A percentile compares a stretch with the other conserved stretches of the same genome.
These are phyloP conservation scores for Hyles euphorbiae DNA, from an alignment of 1,140 invertebrate species.

Conservation along the genomic window DNA sequence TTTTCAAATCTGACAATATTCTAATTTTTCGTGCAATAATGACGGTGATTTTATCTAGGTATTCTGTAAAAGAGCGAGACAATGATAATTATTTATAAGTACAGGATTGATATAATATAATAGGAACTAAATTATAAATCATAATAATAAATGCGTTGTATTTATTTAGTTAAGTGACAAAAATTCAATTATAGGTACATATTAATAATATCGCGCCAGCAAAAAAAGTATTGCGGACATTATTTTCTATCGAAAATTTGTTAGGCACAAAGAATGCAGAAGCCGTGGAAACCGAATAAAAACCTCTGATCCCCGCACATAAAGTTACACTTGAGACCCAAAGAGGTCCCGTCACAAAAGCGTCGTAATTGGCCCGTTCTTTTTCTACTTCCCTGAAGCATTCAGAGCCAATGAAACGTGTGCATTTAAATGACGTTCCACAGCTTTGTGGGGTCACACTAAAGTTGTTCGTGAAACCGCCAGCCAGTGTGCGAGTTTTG, in stretches of 20 bases:
- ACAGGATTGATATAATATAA: too few relatives aligned
- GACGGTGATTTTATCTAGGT: too few relatives aligned
- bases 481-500: slow-evolving; percentile 55
- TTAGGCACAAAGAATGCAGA: slow-evolving; percentile 1
- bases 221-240: too few relatives aligned
- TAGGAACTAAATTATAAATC: too few relatives aligned
- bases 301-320: slow-evolving; percentile 46
- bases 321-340: slow-evolving; percentile 68
- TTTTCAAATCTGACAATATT: too few relatives aligned
- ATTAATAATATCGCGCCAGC: too few relatives aligned
- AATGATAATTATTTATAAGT: too few relatives aligned
- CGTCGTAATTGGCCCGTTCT: slow-evolving; percentile 73
- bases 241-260: not conserved
- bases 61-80: too few relatives aligned
- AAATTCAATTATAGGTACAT: too few relatives aligned
- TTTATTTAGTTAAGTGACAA: too few relatives aligned
- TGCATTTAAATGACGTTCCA: slow-evolving; percentile 75
- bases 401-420: slow-evolving; percentile 74
- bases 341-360: slow-evolving; percentile 71
- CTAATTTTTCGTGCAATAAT: too few relatives aligned
- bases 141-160: too few relatives aligned
- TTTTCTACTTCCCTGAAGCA: slow-evolving; percentile 72
- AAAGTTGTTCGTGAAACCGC: slow-evolving; percentile 68
- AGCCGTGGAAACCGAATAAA: slow-evolving; percentile 47
- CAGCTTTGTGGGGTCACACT: slow-evolving; percentile 72